Base-by-base conservation (phyloP, 2,797 vertebrate genomes). In the Rousettus madagascariensis region DNA sequence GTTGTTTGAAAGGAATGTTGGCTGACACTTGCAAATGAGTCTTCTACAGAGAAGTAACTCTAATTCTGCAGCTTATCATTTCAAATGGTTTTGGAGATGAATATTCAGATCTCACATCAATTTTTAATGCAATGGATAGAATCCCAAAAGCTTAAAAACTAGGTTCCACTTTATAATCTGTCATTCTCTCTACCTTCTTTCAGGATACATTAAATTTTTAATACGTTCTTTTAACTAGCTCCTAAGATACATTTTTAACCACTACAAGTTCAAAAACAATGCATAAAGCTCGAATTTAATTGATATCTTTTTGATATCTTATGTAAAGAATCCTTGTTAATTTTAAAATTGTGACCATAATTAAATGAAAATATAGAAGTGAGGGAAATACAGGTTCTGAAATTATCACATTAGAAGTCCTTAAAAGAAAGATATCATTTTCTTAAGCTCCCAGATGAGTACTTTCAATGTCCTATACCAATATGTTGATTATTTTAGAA, bases 81-180 rank as follows among this genome's bases (percentile, higher is more conserved):
- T 94, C 91, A 94, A 94, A 95, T 78, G 89, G 71, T 91, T 77
- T 87, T 49, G 43, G 65, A 95, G 51, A 95, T 97, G 95, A 97
- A 95, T 97, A 96, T 97, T 96, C 95, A 96, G 86, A 92, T 78
- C 69, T 61, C 53, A 79, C 53, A 95, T 91, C 77, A 93, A 91
- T 94, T 91, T 94, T 96, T 96, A 95, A 97, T 88, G 94, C 86
- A 72, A 88, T 49, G 30, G 24, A 86, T 74, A 96, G 90, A 94
- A 95, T 95, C 90, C 82, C 86, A 53, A 96, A 95, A 92, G 85
- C 96, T 97, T 92, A 93, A 94, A 97, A 97, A 97, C 94, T 97
- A 94, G 89, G 22, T 79, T 93, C 83, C 43, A 90, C 75, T 93
- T 94, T 86, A 92, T 86, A 95, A 92, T 90, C 74, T 91, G 92